Percentiles rank a stretch among this genome's conserved stretches.
These are phyloP conservation scores for Ischnus inquisitorius DNA, from an alignment of 2,888 invertebrate genomes.

Conservation along the genomic window DNA sequence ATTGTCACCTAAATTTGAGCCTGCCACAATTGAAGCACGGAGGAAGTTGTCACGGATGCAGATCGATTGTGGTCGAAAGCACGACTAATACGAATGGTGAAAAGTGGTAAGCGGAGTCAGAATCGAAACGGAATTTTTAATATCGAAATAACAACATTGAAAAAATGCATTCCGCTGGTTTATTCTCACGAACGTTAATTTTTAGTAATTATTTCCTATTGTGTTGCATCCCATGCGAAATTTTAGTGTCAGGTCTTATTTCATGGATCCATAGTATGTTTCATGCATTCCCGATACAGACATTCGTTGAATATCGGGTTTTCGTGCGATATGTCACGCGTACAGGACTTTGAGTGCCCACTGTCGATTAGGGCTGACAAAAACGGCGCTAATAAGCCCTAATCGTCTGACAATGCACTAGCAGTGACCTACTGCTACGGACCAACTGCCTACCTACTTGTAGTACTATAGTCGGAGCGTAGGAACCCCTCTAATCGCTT, in stretches of 20 bases:
- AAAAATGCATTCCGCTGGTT: background rate
- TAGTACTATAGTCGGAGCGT: slow-evolving; percentile 75
- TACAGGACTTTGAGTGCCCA: slow-evolving; percentile 9
- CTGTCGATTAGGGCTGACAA: slow-evolving; percentile 70
- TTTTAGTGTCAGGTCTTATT: background rate
- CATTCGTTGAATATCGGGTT: background rate
- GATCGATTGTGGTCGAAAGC: too few relatives aligned
- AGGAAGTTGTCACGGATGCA: too few relatives aligned
- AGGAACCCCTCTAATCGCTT: slow-evolving; percentile 53
- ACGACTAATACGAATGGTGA: too few relatives aligned
- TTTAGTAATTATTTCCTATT: too few relatives aligned
- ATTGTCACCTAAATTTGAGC: too few relatives aligned
- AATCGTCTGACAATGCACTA: slow-evolving; percentile 84
- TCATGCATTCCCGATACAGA: background rate
- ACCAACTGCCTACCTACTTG: slow-evolving; percentile 72
- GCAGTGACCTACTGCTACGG: slow-evolving; percentile 81
- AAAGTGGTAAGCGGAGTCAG: too few relatives aligned
- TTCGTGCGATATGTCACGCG: slow-evolving; percentile 13
- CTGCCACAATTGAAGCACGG: too few relatives aligned
- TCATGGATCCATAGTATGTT: background rate
- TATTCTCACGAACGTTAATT: too few relatives aligned
- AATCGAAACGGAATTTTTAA: too few relatives aligned
- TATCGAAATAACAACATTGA: background rate
- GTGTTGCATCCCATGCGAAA: background rate
- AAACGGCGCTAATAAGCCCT: slow-evolving; percentile 79